These are phyloP conservation scores for Schlechtendalia chinensis DNA, from an alignment of 1,140 invertebrate genomes.

Conservation along the genomic window DNA sequence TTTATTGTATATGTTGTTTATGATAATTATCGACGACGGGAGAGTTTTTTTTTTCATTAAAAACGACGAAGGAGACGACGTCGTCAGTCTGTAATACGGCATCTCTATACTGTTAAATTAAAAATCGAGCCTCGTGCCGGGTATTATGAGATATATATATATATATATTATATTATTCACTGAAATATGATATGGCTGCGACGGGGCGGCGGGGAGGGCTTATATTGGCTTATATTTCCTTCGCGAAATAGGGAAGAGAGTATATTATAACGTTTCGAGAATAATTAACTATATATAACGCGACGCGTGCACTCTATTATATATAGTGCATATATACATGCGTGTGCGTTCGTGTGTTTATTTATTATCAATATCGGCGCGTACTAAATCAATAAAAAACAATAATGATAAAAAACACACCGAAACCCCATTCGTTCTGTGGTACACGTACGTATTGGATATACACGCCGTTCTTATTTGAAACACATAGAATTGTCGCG, in stretches of 20 bases:
- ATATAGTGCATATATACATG: too few species aligned
- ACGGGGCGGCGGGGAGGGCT: not conserved
- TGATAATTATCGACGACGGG: not conserved
- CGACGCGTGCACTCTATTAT: too few species aligned
- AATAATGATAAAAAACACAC: too few species aligned
- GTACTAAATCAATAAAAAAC: too few species aligned
- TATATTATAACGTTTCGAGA: not conserved
- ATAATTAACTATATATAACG: slow-evolving; percentile 22
- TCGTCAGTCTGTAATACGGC: too few species aligned
- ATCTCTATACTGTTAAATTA: not conserved
- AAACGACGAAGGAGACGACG: too few species aligned
- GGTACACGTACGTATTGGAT: too few species aligned
- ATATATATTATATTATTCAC: too few species aligned
- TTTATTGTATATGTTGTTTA: too few species aligned
- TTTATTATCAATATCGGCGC: not conserved
- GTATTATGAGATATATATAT: not conserved
- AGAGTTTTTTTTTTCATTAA: not conserved
- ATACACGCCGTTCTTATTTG: too few species aligned
- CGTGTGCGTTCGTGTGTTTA: not conserved
- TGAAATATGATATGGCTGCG: slow-evolving; percentile 22
- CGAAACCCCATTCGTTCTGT: too few species aligned
- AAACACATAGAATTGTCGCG: not conserved
- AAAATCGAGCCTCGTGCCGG: slow-evolving; percentile 36
- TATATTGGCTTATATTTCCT: slow-evolving; percentile 29
- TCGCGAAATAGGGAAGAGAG: not conserved